These are phyloP conservation scores for Oopsacas minuta DNA, from an alignment of 37 sponge, comb jelly and placozoan species.

Conservation along the genomic window DNA sequence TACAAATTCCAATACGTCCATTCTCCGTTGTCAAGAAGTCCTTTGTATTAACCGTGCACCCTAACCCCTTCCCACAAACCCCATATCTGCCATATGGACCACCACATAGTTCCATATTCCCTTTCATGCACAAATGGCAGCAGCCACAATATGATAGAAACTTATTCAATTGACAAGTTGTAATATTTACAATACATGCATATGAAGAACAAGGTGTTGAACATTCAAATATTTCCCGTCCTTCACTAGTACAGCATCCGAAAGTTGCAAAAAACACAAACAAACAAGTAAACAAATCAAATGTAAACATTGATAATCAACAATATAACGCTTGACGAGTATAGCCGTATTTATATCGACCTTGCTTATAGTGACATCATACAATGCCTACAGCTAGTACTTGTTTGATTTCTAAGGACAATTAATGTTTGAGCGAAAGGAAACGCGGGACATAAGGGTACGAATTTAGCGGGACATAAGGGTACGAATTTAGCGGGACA, in stretches of 20 bases:
- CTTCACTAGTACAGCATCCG: no score
- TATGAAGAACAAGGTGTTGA: not conserved
- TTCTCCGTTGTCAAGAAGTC: not conserved
- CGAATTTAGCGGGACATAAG: no score
- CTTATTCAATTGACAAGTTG: not conserved
- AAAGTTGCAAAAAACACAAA: no score
- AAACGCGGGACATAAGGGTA: no score
- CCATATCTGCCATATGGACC: not conserved
- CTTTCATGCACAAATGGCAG: not conserved
- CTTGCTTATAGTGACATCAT: no score
- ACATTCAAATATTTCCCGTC: not conserved
- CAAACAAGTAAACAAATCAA: no score
- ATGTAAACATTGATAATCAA: no score
- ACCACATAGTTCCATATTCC: not conserved
- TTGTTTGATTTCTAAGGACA: no score
- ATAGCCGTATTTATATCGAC: no score
- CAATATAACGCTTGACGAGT: no score
- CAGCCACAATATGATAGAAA: not conserved
- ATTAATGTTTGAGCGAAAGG: no score
- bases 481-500: not conserved
- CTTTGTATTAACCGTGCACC: not conserved
- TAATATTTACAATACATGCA: not conserved
- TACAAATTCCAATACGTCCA: not conserved
- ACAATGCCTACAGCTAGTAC: no score
- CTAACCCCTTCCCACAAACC: not conserved